Conservation (phyloP, 2,888 invertebrate species). For the Spatulosminthurus flaviceps region DNA sequence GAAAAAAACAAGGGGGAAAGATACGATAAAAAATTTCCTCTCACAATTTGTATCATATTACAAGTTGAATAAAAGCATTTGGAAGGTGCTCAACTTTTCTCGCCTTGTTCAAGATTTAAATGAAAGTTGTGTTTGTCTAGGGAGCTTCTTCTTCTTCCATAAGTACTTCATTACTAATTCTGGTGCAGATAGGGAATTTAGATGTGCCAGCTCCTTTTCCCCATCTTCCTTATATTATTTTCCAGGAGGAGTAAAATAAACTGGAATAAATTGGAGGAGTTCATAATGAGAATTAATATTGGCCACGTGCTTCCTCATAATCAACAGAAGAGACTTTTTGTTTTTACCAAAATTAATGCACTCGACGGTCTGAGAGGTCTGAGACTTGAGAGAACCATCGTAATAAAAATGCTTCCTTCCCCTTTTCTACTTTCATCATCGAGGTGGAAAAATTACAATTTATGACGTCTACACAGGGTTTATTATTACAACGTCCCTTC, state of each 20-base stretch:
- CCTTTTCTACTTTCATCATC: background rate
- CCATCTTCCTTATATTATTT: background rate
- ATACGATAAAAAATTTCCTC: background rate
- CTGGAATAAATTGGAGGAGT: background rate
- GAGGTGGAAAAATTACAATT: background rate
- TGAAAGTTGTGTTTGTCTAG: slow-evolving; percentile 7
- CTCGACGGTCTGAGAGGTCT: background rate
- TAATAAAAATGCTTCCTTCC: too few relatives aligned
- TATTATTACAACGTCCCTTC: background rate
- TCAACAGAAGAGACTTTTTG: background rate
- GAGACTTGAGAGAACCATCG: too few relatives aligned
- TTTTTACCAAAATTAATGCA: background rate
- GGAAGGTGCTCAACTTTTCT: background rate
- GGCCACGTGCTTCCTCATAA: background rate
- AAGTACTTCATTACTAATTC: background rate
- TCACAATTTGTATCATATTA: background rate
- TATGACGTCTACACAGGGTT: background rate
- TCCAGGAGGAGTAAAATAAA: background rate
- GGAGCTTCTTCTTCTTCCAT: background rate
- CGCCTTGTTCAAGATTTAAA: background rate
- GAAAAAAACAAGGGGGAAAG: background rate
- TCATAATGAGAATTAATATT: slow-evolving; percentile 1
- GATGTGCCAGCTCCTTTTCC: background rate
- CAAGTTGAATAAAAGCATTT: background rate
- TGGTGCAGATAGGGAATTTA: background rate